These are phyloP conservation scores for Nemotelus nigrinus DNA, from an alignment of 2,888 invertebrate species.

Conservation along the genomic window DNA sequence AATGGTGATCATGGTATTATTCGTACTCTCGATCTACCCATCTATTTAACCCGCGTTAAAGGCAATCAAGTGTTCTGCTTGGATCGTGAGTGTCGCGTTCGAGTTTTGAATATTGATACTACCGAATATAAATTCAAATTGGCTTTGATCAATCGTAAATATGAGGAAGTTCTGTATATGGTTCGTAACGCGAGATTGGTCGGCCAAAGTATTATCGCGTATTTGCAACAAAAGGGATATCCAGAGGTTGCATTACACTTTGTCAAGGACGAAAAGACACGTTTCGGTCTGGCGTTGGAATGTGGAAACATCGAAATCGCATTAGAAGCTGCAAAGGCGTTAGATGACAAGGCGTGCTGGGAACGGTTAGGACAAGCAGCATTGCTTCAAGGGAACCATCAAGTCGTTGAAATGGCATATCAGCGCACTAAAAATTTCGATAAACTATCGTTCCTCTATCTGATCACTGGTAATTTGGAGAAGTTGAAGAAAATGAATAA, in stretches of 20 bases:
- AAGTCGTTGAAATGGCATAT: conserved; percentile 99
- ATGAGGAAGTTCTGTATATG: conserved; percentile 94
- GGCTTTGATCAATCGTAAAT: conserved; percentile 94
- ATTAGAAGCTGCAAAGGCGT: conserved; percentile 91
- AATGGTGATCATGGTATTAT: conserved; percentile 99
- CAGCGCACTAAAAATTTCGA: conserved; percentile 99
- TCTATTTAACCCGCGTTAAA: conserved; percentile 93
- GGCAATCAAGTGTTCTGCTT: conserved; percentile 92
- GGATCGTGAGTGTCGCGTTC: conserved; percentile 90
- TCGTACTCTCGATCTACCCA: conserved; percentile 95
- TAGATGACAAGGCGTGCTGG: conserved; percentile 97
- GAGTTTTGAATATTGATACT: conserved; percentile 92
- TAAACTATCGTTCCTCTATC: conserved; percentile 95
- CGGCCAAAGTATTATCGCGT: conserved; percentile 98
- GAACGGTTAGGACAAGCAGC: conserved; percentile 94
- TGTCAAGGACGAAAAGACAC: conserved; percentile 97
- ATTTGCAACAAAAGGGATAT: conserved; percentile 98
- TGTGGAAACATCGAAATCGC: conserved; percentile 99
- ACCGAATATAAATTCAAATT: conserved; percentile 98
- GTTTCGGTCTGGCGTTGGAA: conserved; percentile 94
- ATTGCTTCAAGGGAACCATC: conserved; percentile 91
- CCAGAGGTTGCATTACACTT: conserved; percentile 99
- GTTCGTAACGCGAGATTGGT: conserved; percentile 95
- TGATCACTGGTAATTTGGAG: conserved; percentile 97
- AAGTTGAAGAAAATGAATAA: conserved; percentile 99